These are phyloP conservation scores for Chiridota heheva DNA, from an alignment of 35 echinoderm and acorn worm genomes.

Conservation along the genomic window DNA sequence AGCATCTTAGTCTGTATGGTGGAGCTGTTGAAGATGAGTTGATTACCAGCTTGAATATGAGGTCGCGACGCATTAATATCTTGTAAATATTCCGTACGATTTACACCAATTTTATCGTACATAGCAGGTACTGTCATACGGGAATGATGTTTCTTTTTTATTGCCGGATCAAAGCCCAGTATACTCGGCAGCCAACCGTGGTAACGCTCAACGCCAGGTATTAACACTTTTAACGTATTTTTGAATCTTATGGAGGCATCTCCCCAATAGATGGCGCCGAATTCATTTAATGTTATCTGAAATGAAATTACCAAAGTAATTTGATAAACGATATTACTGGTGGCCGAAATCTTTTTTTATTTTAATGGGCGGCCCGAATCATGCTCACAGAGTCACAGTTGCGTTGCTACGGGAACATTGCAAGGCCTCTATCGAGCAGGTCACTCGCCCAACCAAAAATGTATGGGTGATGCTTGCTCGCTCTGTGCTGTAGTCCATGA, in stretches of 20 bases:
- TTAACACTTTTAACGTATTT: slow-evolving; percentile 28
- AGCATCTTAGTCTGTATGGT: slow-evolving; percentile 55
- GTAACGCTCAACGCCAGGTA: slow-evolving; percentile 58
- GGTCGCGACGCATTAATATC: too few species aligned
- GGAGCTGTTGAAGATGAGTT: slow-evolving; percentile 69
- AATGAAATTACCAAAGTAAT: background rate
- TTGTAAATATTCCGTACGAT: slow-evolving; percentile 57
- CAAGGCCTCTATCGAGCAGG: background rate
- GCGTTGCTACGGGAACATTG: background rate
- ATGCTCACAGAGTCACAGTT: background rate
- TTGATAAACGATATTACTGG: background rate
- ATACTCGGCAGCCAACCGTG: slow-evolving; percentile 66
- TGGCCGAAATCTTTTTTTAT: background rate
- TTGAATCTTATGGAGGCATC: slow-evolving; percentile 72
- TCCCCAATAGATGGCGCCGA: slow-evolving; percentile 76
- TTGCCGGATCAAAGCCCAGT: slow-evolving; percentile 55
- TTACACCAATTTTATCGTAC: slow-evolving; percentile 46
- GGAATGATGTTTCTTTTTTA: slow-evolving; percentile 47
- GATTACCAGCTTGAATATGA: slow-evolving; percentile 56
- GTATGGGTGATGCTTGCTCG: too few species aligned
- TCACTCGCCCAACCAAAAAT: too few species aligned
- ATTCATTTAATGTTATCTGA: slow-evolving; percentile 61
- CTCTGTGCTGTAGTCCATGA: background rate
- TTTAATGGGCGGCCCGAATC: background rate
- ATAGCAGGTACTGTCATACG: slow-evolving; percentile 42